Evolutionary conservation across 1,140 invertebrate species (phyloP).

Genomic region (Drosophila truncata): DNA sequence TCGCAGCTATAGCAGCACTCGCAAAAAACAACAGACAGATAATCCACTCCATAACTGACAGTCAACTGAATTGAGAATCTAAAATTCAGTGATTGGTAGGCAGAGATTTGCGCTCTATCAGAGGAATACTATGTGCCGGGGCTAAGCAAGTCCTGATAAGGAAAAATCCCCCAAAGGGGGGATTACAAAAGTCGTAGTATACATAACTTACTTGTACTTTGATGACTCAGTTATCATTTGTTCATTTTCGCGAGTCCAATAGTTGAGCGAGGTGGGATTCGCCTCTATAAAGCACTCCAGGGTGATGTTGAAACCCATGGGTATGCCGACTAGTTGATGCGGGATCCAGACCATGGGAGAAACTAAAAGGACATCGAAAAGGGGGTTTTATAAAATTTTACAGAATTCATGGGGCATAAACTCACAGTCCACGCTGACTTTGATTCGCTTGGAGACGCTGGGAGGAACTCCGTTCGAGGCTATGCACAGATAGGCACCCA

Average conservation of each 20-base stretch:
- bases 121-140: neutral
- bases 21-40: constrained; percentile 7
- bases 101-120: constrained; percentile 2
- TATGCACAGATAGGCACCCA: constrained; percentile 96
- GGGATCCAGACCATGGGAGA: constrained; percentile 93
- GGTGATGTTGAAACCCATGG: constrained; percentile 92
- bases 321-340: constrained; percentile 94
- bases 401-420: constrained; percentile 76
- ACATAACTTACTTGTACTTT: constrained; percentile 89
- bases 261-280: constrained; percentile 95
- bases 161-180: neutral
- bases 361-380: constrained; percentile 87
- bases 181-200: no score
- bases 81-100: neutral
- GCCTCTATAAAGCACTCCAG: constrained; percentile 96
- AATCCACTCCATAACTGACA: constrained; percentile 19
- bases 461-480: constrained; percentile 93
- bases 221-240: constrained; percentile 94
- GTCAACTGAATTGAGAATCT: constrained; percentile 15
- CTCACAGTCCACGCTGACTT: constrained; percentile 97
- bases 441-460: constrained; percentile 94
- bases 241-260: constrained; percentile 95
- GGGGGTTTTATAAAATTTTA: no score
- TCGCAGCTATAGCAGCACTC: neutral
- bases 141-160: constrained; percentile 6